These are phyloP conservation scores for Neodon shergylaensis DNA, from an alignment of 2,113 vertebrate genomes.

Conservation along the genomic window DNA sequence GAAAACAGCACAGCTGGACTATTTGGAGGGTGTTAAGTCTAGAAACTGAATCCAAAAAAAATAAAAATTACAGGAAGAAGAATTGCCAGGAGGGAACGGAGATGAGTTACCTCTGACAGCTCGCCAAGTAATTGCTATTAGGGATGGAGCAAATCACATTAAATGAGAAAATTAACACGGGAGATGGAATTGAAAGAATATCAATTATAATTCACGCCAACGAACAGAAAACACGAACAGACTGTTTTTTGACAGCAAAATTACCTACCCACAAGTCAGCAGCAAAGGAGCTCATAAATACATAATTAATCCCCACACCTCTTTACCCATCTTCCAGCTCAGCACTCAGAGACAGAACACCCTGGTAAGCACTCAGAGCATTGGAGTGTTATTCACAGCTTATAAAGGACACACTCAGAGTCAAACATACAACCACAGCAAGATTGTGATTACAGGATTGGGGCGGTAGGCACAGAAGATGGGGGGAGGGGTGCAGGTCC, in stretches of 20 bases:
- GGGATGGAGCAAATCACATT: constrained; percentile 81
- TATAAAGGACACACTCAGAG: background rate
- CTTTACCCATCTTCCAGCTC: background rate
- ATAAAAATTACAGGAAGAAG: constrained; percentile 47
- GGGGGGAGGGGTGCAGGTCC: no score
- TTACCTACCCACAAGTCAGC: constrained; percentile 60
- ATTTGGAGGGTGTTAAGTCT: constrained; percentile 77
- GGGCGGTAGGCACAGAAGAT: background rate
- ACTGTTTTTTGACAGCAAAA: constrained; percentile 68
- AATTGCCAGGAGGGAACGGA: constrained; percentile 68
- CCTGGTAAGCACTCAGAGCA: background rate
- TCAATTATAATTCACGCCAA: constrained; percentile 60
- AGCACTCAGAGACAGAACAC: background rate
- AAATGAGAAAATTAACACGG: constrained; percentile 74
- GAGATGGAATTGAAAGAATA: constrained; percentile 61
- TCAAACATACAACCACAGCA: background rate
- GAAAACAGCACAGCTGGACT: constrained; percentile 66
- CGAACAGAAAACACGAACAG: constrained; percentile 44
- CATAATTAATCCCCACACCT: constrained; percentile 24
- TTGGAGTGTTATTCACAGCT: background rate
- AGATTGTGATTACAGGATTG: background rate
- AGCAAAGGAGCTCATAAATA: constrained; percentile 47
- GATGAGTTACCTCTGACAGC: constrained; percentile 94
- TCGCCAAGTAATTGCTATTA: constrained; percentile 97
- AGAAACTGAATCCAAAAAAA: constrained; percentile 58